phyloP scores from a whole-genome alignment of 2,888 invertebrate species.

The Apamea monoglypha region DNA sequence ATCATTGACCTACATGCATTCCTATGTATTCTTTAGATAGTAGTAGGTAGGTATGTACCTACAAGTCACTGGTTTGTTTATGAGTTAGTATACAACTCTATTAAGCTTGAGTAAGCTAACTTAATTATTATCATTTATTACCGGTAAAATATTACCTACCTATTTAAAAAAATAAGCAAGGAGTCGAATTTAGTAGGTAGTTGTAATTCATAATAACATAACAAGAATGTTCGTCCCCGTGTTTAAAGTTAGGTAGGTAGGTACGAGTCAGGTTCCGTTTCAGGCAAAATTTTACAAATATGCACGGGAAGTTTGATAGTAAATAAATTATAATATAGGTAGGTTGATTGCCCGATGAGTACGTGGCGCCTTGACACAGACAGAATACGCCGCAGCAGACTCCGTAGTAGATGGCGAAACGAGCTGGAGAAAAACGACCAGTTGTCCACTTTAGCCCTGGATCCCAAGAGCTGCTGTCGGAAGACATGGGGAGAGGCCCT shows the following conservation, averaged over 20 bases:
- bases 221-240: not conserved
- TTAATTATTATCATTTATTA: not conserved
- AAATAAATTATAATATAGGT: not conserved
- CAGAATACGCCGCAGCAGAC: not conserved
- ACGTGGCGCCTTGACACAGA: not conserved
- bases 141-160: not conserved
- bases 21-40: conserved; percentile 31
- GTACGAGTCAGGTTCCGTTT: not conserved
- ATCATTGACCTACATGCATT: conserved; percentile 55
- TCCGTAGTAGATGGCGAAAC: not conserved
- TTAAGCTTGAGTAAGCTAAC: conserved; percentile 4
- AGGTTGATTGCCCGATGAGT: not conserved
- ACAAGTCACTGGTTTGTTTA: not conserved
- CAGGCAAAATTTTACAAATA: not conserved
- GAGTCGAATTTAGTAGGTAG: not conserved
- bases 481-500: not conserved
- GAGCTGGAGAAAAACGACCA: not conserved
- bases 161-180: not conserved
- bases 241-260: not conserved
- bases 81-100: not conserved
- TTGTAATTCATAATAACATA: not conserved
- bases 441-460: not conserved
- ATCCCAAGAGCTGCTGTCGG: not conserved
- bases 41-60: not conserved
- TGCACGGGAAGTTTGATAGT: not conserved